A percentile compares a stretch with the other conserved stretches of the same genome.
These are phyloP conservation scores for Brachyptera putata DNA, from an alignment of 2,888 invertebrate species.

Conservation along the genomic window DNA sequence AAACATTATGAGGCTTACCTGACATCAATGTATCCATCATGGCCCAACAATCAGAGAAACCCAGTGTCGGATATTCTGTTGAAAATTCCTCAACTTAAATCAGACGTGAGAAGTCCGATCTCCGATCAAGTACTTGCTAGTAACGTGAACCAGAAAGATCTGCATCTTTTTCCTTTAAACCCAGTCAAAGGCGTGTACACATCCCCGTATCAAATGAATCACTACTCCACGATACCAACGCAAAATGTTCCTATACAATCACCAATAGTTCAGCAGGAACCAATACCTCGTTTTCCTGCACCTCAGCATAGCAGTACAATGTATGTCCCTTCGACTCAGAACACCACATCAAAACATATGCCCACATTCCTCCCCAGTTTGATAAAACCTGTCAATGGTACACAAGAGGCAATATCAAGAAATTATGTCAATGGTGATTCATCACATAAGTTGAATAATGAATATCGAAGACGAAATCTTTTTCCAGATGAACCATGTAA, in stretches of 20 bases:
- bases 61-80: background rate
- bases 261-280: too few relatives aligned
- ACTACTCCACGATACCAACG: too few relatives aligned
- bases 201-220: background rate
- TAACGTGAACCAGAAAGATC: background rate
- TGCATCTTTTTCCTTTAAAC: background rate
- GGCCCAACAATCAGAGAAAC: conserved; percentile 11
- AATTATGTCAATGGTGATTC: background rate
- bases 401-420: too few relatives aligned
- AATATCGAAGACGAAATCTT: background rate
- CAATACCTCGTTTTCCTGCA: too few relatives aligned
- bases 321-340: background rate
- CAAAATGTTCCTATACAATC: too few relatives aligned
- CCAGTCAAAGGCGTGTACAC: conserved; percentile 2
- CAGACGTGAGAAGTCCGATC: background rate
- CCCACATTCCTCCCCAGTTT: background rate
- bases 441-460: background rate
- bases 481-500: background rate
- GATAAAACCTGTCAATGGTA: background rate
- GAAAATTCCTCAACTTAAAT: background rate
- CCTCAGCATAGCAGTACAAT: too few relatives aligned
- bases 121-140: background rate
- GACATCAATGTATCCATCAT: conserved; percentile 25
- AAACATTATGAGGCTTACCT: conserved; percentile 31
- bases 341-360: background rate